phyloP scores from a whole-genome alignment of 2,797 vertebrate genomes.

The Psittacula derbiana region DNA sequence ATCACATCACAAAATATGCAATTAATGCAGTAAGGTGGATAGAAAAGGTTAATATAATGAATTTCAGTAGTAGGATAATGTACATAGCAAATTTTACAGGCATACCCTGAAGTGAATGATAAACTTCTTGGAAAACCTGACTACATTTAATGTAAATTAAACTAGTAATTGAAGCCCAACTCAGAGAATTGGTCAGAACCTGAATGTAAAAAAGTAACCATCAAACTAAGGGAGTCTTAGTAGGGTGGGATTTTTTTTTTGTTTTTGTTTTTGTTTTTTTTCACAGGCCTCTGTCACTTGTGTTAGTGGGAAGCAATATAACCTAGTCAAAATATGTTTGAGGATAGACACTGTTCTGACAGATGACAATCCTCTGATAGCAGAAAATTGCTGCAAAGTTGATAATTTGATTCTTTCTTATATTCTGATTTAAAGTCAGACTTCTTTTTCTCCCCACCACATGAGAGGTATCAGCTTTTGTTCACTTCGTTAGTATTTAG shows the following conservation, averaged over 20 bases:
- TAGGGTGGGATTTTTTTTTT: neutral
- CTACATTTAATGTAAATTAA: neutral
- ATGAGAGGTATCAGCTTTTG: neutral
- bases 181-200: neutral
- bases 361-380: neutral
- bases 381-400: neutral
- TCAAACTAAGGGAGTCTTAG: neutral
- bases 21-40: neutral
- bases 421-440: neutral
- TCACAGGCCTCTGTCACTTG: neutral
- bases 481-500: neutral
- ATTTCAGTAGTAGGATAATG: neutral
- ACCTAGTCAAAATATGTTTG: neutral
- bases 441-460: neutral
- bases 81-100: neutral
- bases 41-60: neutral
- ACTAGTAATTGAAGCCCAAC: neutral
- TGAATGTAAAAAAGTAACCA: neutral
- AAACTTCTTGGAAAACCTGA: neutral
- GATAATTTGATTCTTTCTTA: neutral
- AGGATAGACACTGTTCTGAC: neutral
- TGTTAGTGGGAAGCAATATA: neutral
- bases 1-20: neutral
- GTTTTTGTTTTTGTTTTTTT: neutral
- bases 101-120: neutral